Evolutionary conservation across 2,888 invertebrate species (phyloP), one percentile per base, ranked within the genome.

Genomic region (Drosophila bunnanda): DNA sequence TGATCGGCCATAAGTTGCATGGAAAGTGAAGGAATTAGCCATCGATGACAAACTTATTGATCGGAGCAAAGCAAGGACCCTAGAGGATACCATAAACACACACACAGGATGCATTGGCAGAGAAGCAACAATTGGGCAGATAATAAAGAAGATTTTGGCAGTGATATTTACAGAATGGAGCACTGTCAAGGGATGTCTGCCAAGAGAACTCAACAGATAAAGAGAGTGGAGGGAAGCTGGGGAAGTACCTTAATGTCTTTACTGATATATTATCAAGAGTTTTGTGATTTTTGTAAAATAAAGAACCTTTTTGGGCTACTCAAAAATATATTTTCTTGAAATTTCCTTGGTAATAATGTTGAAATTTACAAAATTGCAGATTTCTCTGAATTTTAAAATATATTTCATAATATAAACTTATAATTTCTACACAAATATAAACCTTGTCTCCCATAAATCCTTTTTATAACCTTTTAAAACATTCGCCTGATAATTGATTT

Each of bases 31-130:
- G 76, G 80, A 78, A 84, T 83, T 84, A 81, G 87, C 80, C 58
- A 67, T 76, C 87, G 83, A 81, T 83, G 83, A 83, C 83, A 74
- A 69, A 74, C 68, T 58, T 58, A 60, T 60, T 43, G 59, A 57
- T 43, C 32, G 20, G 15, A 36, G 28, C 32, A 7, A 20, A 38
- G 43, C 30, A 43, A 32, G 25, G 56, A 57, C 12, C 38, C 39
- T 34, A 17, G 25, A 25, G 15, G 43, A 43, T 15, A 20, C 15
- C 28, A 28, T 44, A 22, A 43, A 43, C 15, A 46, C 25, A 30
- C 20, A 36, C 15, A 50, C 67, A 67, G 67, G 50, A 73, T 52
- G 54, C 53, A 36, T 20, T 36, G 43, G 65, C 39, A 55, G 20
- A 28, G 56, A 57, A 52, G 39, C 57, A 57, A 59, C 56, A 61